phyloP scores from a whole-genome alignment of 1,140 invertebrate species.

The Platyscapa corneri region DNA sequence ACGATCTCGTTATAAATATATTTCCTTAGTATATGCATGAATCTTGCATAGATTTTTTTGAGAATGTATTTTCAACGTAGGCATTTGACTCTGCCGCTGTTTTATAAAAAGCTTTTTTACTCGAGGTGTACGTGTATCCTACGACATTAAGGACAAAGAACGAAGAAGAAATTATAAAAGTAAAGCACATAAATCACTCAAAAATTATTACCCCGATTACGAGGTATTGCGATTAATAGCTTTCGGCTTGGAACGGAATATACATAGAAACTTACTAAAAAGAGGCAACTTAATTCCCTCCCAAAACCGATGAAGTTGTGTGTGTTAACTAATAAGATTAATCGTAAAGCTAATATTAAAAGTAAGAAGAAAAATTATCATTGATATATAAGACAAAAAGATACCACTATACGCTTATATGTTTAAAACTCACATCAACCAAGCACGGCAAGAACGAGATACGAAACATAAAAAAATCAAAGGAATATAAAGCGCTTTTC shows the following conservation, averaged over 20 bases:
- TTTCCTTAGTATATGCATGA: constrained; percentile 1
- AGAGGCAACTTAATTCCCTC: constrained; percentile 72
- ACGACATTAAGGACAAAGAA: not conserved
- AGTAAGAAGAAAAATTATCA: constrained; percentile 71
- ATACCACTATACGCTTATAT: constrained; percentile 63
- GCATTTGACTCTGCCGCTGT: constrained; percentile 5
- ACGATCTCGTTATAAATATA: constrained; percentile 35
- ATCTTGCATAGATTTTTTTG: not conserved
- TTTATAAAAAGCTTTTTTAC: constrained; percentile 34
- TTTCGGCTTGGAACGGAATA: constrained; percentile 42
- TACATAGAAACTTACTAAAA: constrained; percentile 53
- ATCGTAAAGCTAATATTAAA: constrained; percentile 61
- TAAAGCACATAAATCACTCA: not conserved
- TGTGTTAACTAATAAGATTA: constrained; percentile 73
- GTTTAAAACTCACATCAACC: constrained; percentile 36
- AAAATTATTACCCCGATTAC: constrained; percentile 16
- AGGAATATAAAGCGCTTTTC: constrained; percentile 25
- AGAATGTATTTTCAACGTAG: constrained; percentile 20
- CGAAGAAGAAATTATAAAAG: not conserved
- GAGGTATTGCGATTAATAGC: constrained; percentile 20
- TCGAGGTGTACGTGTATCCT: not conserved
- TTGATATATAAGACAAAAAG: constrained; percentile 54
- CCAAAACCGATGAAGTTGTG: constrained; percentile 69
- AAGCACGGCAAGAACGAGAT: constrained; percentile 10
- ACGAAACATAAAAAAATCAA: constrained; percentile 2